phyloP scores from a whole-genome alignment of 2,888 invertebrate genomes.

The Apeira syringaria region DNA sequence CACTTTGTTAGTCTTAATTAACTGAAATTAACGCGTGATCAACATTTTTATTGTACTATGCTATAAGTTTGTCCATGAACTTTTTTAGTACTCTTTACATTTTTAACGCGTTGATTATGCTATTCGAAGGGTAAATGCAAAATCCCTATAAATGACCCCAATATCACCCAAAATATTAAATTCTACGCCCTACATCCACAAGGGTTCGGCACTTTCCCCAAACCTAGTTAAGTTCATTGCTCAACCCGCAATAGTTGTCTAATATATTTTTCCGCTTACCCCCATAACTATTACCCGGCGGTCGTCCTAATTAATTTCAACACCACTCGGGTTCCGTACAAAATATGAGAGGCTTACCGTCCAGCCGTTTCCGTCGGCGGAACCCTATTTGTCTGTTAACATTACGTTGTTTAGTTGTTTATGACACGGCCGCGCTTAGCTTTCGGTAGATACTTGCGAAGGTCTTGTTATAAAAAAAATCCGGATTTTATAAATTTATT shows the following conservation, averaged over 20 bases:
- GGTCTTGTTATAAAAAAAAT: too few species aligned
- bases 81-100: too few species aligned
- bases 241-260: constrained; percentile 37
- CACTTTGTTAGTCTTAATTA: too few species aligned
- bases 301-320: constrained; percentile 62
- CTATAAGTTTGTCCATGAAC: too few species aligned
- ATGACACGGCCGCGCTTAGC: constrained; percentile 1
- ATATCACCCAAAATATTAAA: too few species aligned
- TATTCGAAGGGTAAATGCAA: too few species aligned
- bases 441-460: too few species aligned
- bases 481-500: too few species aligned
- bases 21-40: too few species aligned
- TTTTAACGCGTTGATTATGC: too few species aligned
- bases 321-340: constrained; percentile 34
- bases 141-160: too few species aligned
- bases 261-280: constrained; percentile 61
- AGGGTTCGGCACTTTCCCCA: neutral
- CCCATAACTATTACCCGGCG: constrained; percentile 55
- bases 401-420: constrained; percentile 6
- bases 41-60: too few species aligned
- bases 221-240: constrained; percentile 11
- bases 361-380: constrained; percentile 15
- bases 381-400: constrained; percentile 17
- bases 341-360: constrained; percentile 37
- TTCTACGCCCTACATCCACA: neutral